These are phyloP conservation scores for Cataglyphis altisquamis DNA, from an alignment of 2,888 invertebrate genomes.

Conservation along the genomic window DNA sequence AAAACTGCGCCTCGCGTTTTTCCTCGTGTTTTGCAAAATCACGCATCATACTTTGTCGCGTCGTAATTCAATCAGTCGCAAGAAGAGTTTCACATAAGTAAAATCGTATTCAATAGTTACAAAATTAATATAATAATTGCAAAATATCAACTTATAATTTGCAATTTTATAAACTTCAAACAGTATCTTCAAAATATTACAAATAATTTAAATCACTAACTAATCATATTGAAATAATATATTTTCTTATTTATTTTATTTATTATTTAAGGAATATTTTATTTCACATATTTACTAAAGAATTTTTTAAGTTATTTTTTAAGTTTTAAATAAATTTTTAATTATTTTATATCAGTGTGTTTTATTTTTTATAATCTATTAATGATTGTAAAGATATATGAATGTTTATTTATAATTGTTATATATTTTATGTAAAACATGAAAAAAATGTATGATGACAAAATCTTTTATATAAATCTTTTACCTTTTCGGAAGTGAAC, in stretches of 20 bases:
- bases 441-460: not conserved
- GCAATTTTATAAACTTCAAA: not conserved
- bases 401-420: not conserved
- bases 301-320: not conserved
- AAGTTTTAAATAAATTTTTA: not conserved
- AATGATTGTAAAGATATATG: not conserved
- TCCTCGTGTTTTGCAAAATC: not conserved
- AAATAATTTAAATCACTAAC: not conserved
- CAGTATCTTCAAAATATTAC: not conserved
- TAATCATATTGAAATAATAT: not conserved
- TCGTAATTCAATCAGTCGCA: not conserved
- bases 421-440: not conserved
- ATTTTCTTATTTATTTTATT: not conserved
- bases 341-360: not conserved
- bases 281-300: not conserved
- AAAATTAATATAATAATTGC: not conserved
- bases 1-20: not conserved
- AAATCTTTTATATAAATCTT: not conserved
- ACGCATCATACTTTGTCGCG: not conserved
- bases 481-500: constrained; percentile 93
- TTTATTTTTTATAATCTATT: not conserved
- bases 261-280: not conserved
- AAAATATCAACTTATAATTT: not conserved
- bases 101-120: not conserved
- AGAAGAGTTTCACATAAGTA: not conserved